Base-by-base conservation (phyloP, 2,797 vertebrate species). In the Sebastes baramenuke region DNA sequence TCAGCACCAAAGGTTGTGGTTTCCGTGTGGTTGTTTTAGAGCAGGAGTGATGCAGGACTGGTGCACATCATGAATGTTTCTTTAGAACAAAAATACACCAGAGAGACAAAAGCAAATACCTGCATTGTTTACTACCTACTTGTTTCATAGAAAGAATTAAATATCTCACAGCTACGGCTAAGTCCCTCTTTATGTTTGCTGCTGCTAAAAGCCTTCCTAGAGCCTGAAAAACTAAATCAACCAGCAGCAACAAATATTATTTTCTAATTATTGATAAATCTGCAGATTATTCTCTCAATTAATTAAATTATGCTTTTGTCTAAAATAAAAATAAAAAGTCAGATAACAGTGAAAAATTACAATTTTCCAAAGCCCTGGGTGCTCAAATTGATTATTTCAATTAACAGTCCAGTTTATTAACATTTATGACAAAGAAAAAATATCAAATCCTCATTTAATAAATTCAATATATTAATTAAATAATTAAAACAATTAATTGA, bases 211-310 rank as follows among this genome's bases (percentile, higher is more conserved):
- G 11, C 6, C 27, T 52, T 38, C 7, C 16, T 42, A n/a, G 8
- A 49, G 3, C 8, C 4, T 30, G 13, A 32, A 20, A 5, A 20
- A 25, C 18, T 24, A 29, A 29, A 42, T 38, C 0, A 24, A 24
- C 1, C 4, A 11, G 2, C 2, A 0, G 1, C 38, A n/a, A 8
- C 8, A 18, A 24, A n/a, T n/a, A 52, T 32, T n/a, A 0, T 11
- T 25, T 6, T 13, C 16, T 0, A 46, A 67, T 46, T 46, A 60
- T 27, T 0, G 5, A 42, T n/a, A 7, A 14, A 38, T 61, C 24
- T 29, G 12, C 8, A 2, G 5, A 42, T n/a, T 59, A 64, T 25
- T 66, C 56, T 2, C 27, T 27, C 5, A 56, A 25, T 30, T 30
- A 27, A n/a, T 0, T 32, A 1, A 42, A 61, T 52, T 2, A 30